Evolutionary conservation across 2,113 vertebrate species (phyloP).

Genomic region (Myocastor coypus): DNA sequence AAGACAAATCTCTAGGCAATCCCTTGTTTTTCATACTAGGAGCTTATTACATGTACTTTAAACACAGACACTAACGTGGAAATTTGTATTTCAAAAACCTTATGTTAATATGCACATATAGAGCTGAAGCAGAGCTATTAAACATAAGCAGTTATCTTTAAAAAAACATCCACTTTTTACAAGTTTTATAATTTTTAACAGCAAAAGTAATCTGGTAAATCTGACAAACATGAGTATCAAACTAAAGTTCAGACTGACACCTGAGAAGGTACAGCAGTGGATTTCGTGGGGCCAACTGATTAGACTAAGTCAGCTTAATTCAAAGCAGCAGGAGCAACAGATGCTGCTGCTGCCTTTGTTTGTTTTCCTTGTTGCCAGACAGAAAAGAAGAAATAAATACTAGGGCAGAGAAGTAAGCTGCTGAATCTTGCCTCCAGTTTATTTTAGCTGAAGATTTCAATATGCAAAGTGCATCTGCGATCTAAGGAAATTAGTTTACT

Average conservation of each 20-base stretch:
- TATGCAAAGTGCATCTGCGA: background rate
- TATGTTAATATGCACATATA: slow-evolving; percentile 29
- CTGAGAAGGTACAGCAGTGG: slow-evolving; percentile 69
- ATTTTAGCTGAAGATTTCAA: slow-evolving; percentile 41
- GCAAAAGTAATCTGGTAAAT: slow-evolving; percentile 27
- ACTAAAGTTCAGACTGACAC: slow-evolving; percentile 73
- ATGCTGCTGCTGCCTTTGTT: slow-evolving; percentile 78
- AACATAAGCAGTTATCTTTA: background rate
- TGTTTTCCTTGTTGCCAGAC: slow-evolving; percentile 81
- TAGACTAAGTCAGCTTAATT: slow-evolving; percentile 84
- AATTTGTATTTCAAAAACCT: slow-evolving; percentile 61
- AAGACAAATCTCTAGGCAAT: slow-evolving; percentile 79
- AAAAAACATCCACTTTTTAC: slow-evolving; percentile 22
- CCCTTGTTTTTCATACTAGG: slow-evolving; percentile 77
- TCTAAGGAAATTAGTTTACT: slow-evolving; percentile 15
- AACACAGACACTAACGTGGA: slow-evolving; percentile 55
- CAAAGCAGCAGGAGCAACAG: slow-evolving; percentile 83
- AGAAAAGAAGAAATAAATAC: slow-evolving; percentile 80
- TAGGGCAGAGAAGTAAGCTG: slow-evolving; percentile 52
- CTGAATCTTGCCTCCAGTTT: slow-evolving; percentile 51
- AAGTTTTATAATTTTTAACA: background rate
- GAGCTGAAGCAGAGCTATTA: slow-evolving; percentile 29
- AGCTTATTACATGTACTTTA: slow-evolving; percentile 70
- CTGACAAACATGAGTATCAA: slow-evolving; percentile 54
- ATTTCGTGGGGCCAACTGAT: slow-evolving; percentile 73